Conservation (phyloP, 2,797 vertebrate genomes). For the Micropoecilia bifurca region DNA sequence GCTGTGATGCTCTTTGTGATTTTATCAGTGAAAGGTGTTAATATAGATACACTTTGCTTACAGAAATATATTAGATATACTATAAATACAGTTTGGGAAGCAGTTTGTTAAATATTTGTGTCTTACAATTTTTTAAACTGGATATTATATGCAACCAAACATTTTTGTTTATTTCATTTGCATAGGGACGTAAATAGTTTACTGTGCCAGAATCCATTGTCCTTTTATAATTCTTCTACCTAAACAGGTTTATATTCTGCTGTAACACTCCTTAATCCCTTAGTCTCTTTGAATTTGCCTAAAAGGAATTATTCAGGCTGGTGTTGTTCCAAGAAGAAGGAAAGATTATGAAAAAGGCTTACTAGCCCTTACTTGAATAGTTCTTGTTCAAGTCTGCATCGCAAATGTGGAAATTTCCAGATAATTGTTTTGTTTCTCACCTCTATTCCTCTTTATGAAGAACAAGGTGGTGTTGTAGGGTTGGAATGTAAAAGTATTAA, state of each 20-base stretch:
- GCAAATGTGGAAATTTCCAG: background rate
- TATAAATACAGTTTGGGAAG: background rate
- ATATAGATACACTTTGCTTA: background rate
- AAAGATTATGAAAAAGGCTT: constrained; percentile 39
- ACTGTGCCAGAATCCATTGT: background rate
- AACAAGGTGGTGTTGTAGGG: constrained; percentile 11
- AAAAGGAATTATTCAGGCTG: background rate
- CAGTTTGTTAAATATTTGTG: background rate
- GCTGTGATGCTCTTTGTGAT: background rate
- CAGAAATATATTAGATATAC: background rate
- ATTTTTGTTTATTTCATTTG: background rate
- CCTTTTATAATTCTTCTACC: background rate
- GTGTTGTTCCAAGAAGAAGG: background rate
- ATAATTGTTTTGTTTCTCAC: background rate
- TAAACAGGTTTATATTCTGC: background rate
- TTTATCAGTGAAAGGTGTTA: background rate
- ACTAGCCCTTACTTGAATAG: constrained; percentile 40
- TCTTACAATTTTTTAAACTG: background rate
- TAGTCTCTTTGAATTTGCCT: background rate
- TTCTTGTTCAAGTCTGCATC: constrained; percentile 10
- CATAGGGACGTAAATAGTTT: background rate
- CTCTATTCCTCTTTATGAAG: background rate
- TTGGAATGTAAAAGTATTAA: constrained; percentile 26
- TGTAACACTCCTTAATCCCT: background rate
- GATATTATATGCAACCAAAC: background rate